Evolutionary conservation across 1,140 invertebrate genomes (phyloP), one percentile per base, ranked within the genome.

Genomic region (Tetramorium alpestre): DNA sequence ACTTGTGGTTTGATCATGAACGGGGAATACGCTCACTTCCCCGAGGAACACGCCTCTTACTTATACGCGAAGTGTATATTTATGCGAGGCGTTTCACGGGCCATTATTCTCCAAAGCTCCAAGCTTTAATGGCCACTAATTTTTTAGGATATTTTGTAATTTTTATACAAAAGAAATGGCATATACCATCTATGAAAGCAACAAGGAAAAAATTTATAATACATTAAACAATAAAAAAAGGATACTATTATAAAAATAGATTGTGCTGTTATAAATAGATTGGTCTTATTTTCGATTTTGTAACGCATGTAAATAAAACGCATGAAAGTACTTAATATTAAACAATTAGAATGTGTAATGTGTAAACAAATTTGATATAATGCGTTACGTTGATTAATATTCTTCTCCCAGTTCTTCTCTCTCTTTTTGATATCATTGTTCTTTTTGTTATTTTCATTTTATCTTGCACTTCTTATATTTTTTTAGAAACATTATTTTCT

Each of bases 1-100:
- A 73, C 28, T 65, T 22, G 41, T 22, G 49, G 51, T 60, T 18
- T 82, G 54, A 25, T 60, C 54, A 41, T 60, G 54, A 75, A 49
- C 4, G 67, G 22, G 11, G 16, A 28, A 28, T 28, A 28, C 28
- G 28, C 41, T 73, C 13, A n/a, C 6, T 11, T 25, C 51, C 11
- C 44, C 4, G 11, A 5, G 6, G 10, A 82, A 73, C 1, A 16
- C 18, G 1, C 5, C 16, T 22, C n/a, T 54, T 80, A 65, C 13
- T 7, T 54, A 18, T 80, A 69, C 28, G 44, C 25, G 38, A 38
- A 10, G 7, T 22, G 8, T 49, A 25, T 75, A 84, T 84, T 84
- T 62, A 38, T 38, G 25, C 64, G 16, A 84, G 44, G 4, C 13
- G 73, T 73, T 84, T 75, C 13, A n/a, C 25, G 18, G 10, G 16